These are phyloP conservation scores for Diploptera punctata DNA, from an alignment of 2,888 invertebrate species.

Conservation along the genomic window DNA sequence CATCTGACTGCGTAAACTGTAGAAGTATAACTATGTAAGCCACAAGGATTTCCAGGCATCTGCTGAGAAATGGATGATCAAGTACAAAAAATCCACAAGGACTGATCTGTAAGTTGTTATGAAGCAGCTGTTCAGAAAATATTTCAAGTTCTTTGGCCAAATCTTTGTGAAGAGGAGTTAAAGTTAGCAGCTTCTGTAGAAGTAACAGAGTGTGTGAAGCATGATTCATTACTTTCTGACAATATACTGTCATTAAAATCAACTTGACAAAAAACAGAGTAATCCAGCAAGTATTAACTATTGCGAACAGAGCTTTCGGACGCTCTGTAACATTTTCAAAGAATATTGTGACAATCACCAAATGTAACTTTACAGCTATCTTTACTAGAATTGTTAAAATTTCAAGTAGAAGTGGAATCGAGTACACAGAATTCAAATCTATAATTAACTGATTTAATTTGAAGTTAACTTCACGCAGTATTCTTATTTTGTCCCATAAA, in stretches of 20 bases:
- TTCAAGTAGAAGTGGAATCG: neutral
- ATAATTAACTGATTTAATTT: neutral
- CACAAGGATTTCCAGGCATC: neutral
- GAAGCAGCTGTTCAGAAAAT: neutral
- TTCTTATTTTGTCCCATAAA: neutral
- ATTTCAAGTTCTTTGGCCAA: neutral
- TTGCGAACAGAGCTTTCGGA: neutral
- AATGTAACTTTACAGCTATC: neutral
- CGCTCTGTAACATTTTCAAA: neutral
- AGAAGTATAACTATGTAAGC: neutral
- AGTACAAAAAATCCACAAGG: constrained; percentile 4
- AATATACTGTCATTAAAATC: neutral
- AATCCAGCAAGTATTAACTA: neutral
- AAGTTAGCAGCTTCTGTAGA: neutral
- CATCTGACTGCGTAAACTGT: neutral
- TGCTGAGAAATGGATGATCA: neutral
- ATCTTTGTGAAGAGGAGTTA: neutral
- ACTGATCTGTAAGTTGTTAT: neutral
- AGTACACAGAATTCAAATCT: neutral
- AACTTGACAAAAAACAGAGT: neutral
- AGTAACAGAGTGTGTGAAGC: neutral
- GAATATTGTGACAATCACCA: neutral
- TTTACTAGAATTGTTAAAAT: neutral
- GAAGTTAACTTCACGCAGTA: neutral
- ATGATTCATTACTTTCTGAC: neutral